Evolutionary conservation across 2,888 invertebrate genomes (phyloP).

Genomic region (Oscheius sp.): DNA sequence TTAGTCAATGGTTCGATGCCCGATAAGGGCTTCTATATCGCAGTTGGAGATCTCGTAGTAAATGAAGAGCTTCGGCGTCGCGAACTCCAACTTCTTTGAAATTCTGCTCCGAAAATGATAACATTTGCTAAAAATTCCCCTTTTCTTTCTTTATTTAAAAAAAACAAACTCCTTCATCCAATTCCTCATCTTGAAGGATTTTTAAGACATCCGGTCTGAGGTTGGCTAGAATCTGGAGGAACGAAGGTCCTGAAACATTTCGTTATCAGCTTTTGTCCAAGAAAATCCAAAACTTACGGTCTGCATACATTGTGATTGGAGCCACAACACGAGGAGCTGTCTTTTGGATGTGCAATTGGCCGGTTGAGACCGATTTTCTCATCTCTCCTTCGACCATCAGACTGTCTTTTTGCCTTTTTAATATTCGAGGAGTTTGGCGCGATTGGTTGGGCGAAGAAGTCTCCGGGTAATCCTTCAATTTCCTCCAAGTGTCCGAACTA

Average conservation of each 20-base stretch:
- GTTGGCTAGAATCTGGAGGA: background rate
- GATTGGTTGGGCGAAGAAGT: conserved; percentile 39
- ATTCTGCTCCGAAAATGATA: conserved; percentile 18
- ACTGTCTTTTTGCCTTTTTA: conserved; percentile 45
- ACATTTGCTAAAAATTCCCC: conserved; percentile 8
- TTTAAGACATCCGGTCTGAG: background rate
- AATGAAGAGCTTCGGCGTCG: background rate
- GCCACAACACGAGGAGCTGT: background rate
- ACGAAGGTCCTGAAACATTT: too few species aligned
- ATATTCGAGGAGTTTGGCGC: conserved; percentile 46
- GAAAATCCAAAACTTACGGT: too few species aligned
- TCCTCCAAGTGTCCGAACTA: background rate
- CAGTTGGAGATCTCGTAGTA: conserved; percentile 16
- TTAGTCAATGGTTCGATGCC: background rate
- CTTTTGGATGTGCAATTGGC: background rate
- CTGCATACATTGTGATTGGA: too few species aligned
- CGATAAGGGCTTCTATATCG: background rate
- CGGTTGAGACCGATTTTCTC: background rate
- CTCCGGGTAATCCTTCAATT: conserved; percentile 3
- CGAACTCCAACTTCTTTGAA: conserved; percentile 29
- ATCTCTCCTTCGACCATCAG: conserved; percentile 17
- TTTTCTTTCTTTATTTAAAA: background rate
- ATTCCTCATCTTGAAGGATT: background rate
- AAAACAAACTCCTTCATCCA: conserved; percentile 7
- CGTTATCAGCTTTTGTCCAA: too few species aligned